A percentile compares a stretch with the other conserved stretches of the same genome.
Conservation (phyloP, 2,797 vertebrate species). For the Sebastolobus alascanus region DNA sequence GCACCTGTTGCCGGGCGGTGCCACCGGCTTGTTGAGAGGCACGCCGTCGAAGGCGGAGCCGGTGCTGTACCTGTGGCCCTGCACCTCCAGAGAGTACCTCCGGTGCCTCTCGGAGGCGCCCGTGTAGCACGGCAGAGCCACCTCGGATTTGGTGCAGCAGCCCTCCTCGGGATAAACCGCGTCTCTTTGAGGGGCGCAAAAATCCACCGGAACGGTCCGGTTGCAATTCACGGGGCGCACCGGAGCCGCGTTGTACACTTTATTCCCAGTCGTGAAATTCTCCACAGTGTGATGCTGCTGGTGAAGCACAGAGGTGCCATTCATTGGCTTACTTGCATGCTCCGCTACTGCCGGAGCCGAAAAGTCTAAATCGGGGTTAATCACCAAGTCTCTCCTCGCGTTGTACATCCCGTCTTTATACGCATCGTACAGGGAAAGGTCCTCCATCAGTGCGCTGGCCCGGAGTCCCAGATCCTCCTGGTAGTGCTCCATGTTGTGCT, state of each 20-base stretch:
- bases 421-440: conserved; percentile 85
- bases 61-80: conserved; percentile 88
- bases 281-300: conserved; percentile 86
- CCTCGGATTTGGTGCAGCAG: conserved; percentile 90
- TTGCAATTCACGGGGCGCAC: conserved; percentile 83
- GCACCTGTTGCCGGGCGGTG: conserved; percentile 84
- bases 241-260: conserved; percentile 86
- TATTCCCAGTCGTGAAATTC: conserved; percentile 84
- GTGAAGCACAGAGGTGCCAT: conserved; percentile 83
- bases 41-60: conserved; percentile 88
- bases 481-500: conserved; percentile 86
- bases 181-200: conserved; percentile 85
- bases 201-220: conserved; percentile 84
- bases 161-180: conserved; percentile 80
- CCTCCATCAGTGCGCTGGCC: conserved; percentile 84
- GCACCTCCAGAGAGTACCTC: conserved; percentile 89
- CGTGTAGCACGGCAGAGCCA: conserved; percentile 92
- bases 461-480: conserved; percentile 86
- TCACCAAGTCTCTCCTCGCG: conserved; percentile 78
- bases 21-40: conserved; percentile 81
- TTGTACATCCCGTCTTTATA: conserved; percentile 83
- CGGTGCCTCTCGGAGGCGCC: conserved; percentile 86
- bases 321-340: conserved; percentile 83
- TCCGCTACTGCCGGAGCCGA: conserved; percentile 73
- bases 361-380: conserved; percentile 84